Conservation (phyloP, 37 sponge, comb jelly and placozoan species). For the Crambe crambe region DNA sequence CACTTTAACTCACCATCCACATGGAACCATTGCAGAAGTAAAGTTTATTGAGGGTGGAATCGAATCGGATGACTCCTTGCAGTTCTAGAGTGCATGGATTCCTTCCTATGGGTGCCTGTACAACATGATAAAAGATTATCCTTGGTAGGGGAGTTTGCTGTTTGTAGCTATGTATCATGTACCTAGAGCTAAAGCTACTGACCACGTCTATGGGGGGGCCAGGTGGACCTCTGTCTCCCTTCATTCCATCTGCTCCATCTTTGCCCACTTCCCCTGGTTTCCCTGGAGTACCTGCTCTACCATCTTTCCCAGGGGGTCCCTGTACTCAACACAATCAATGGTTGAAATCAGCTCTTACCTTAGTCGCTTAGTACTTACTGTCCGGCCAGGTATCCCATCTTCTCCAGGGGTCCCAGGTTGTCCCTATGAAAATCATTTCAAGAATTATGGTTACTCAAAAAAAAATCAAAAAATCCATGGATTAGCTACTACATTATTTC, state of each 20-base stretch:
- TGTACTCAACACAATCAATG: background rate
- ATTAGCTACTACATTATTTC: too few relatives aligned
- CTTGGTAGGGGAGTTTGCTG: too few relatives aligned
- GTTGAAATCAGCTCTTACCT: background rate
- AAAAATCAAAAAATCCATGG: background rate
- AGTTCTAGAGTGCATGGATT: conserved; percentile 10
- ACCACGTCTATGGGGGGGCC: conserved; percentile 35
- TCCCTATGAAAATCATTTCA: conserved; percentile 30
- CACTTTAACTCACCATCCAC: conserved; percentile 32
- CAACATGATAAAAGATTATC: background rate
- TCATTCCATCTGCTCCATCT: conserved; percentile 21
- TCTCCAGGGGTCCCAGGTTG: conserved; percentile 8
- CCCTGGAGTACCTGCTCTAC: conserved; percentile 8
- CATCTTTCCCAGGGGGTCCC: conserved; percentile 17
- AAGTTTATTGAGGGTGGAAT: background rate
- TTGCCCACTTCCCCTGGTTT: background rate
- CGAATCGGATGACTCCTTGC: conserved; percentile 38
- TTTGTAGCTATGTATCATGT: too few relatives aligned
- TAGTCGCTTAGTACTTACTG: conserved; percentile 8
- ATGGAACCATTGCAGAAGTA: conserved; percentile 41
- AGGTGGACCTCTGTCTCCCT: conserved; percentile 30
- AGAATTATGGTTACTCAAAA: background rate
- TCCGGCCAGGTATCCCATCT: conserved; percentile 27
- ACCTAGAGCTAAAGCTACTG: too few relatives aligned
- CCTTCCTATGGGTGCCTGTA: conserved; percentile 1